A percentile compares a stretch with the other conserved stretches of the same genome.
These are phyloP conservation scores for Cebidichthys violaceus DNA, from an alignment of 2,113 vertebrate species.

Conservation along the genomic window DNA sequence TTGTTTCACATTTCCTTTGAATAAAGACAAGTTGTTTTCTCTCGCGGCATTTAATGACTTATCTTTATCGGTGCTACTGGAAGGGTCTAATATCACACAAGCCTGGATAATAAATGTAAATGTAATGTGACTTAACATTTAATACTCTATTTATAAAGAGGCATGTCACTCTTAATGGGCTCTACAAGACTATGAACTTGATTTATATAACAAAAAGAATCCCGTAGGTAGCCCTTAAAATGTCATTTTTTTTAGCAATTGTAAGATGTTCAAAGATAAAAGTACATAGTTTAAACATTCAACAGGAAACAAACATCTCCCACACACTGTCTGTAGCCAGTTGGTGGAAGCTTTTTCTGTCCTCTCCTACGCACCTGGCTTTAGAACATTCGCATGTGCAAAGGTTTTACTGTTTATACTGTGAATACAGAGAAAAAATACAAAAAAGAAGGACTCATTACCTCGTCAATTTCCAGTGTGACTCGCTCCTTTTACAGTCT, in stretches of 20 bases:
- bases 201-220: not conserved
- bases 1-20: not conserved
- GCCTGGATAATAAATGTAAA: not conserved
- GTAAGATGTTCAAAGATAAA: constrained; percentile 39
- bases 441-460: not conserved
- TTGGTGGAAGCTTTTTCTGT: constrained; percentile 70
- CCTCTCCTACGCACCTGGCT: constrained; percentile 71
- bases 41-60: not conserved
- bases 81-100: not conserved
- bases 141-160: not conserved
- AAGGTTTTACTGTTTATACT: constrained; percentile 50
- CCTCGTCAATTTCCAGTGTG: not conserved
- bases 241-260: constrained; percentile 1
- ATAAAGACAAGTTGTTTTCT: not conserved
- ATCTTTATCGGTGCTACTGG: not conserved
- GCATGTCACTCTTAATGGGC: not conserved
- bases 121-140: not conserved
- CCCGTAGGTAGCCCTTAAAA: not conserved
- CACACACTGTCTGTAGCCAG: constrained; percentile 72
- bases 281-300: constrained; percentile 46
- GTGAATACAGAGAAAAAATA: constrained; percentile 24
- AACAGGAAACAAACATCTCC: constrained; percentile 68
- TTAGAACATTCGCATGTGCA: constrained; percentile 67
- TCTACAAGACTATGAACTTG: not conserved
- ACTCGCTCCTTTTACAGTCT: not conserved